phyloP scores from a whole-genome alignment of 2,113 vertebrate genomes.

The Hoplias malabaricus region DNA sequence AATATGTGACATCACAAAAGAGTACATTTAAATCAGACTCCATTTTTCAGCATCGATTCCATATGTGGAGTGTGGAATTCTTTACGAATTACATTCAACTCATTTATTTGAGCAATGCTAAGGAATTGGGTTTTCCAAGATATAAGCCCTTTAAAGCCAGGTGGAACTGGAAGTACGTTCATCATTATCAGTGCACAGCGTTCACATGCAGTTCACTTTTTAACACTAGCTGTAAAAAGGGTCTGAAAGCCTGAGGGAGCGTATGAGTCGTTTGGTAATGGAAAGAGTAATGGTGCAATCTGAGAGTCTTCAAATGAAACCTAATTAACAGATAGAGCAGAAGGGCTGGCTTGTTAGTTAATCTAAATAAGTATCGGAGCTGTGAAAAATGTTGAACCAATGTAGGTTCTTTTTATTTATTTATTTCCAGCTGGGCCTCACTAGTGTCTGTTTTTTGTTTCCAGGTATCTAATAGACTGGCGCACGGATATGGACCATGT shows the following conservation, averaged over 20 bases:
- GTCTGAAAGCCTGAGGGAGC: slow-evolving; percentile 1
- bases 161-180: background rate
- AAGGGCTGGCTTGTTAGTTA: slow-evolving; percentile 7
- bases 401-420: background rate
- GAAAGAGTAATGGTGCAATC: slow-evolving; percentile 5
- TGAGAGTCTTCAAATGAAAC: slow-evolving; percentile 18
- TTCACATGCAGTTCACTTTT: background rate
- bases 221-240: background rate
- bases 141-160: background rate
- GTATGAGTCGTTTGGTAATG: slow-evolving; percentile 2
- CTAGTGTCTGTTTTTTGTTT: slow-evolving; percentile 12
- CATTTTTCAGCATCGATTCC: too few species aligned
- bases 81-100: background rate
- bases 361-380: slow-evolving; percentile 10
- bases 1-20: too few species aligned
- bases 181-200: background rate
- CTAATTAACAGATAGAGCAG: slow-evolving; percentile 9
- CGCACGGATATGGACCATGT: slow-evolving; percentile 95
- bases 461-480: slow-evolving; percentile 93
- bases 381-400: background rate
- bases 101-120: background rate
- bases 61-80: background rate
- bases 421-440: background rate
- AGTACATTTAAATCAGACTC: too few species aligned
- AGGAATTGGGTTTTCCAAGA: background rate